A percentile compares a stretch with the other conserved stretches of the same genome.
Conservation (phyloP, 2,888 invertebrate genomes). For the Poecilus cupreus region DNA sequence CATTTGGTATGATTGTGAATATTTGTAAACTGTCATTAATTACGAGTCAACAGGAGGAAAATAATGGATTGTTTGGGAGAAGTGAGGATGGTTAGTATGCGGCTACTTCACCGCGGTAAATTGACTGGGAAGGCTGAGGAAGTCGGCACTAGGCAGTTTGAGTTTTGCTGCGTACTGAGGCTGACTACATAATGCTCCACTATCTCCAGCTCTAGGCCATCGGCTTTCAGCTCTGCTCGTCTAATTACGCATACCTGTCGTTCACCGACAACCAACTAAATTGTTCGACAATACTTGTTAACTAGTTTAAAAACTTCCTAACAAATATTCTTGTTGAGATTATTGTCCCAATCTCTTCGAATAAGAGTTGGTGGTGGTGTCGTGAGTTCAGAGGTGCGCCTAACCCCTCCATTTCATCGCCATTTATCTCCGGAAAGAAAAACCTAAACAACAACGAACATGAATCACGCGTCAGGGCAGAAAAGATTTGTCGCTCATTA, state of each 20-base stretch:
- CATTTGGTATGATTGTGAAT: no score
- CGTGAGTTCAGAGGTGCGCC: no score
- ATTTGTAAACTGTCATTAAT: no score
- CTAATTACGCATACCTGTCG: conserved; percentile 16
- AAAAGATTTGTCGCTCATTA: conserved; percentile 52
- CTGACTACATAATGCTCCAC: conserved; percentile 23
- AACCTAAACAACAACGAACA: neutral
- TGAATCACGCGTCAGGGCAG: neutral
- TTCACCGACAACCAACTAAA: neutral
- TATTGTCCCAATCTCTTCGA: no score
- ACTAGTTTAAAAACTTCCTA: no score
- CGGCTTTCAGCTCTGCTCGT: neutral
- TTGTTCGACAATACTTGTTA: neutral
- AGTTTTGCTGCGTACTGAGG: conserved; percentile 23
- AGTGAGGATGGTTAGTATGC: conserved; percentile 28
- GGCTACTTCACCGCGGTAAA: conserved; percentile 22
- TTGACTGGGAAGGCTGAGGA: conserved; percentile 13
- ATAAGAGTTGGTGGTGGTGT: no score
- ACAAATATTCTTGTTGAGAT: no score
- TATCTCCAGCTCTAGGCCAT: neutral
- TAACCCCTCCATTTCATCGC: no score
- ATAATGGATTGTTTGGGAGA: conserved; percentile 12
- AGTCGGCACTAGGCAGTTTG: conserved; percentile 23
- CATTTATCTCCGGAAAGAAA: neutral
- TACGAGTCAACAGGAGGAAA: neutral